Base-by-base conservation (phyloP, 1,140 invertebrate species). In the Orchesella cincta region DNA sequence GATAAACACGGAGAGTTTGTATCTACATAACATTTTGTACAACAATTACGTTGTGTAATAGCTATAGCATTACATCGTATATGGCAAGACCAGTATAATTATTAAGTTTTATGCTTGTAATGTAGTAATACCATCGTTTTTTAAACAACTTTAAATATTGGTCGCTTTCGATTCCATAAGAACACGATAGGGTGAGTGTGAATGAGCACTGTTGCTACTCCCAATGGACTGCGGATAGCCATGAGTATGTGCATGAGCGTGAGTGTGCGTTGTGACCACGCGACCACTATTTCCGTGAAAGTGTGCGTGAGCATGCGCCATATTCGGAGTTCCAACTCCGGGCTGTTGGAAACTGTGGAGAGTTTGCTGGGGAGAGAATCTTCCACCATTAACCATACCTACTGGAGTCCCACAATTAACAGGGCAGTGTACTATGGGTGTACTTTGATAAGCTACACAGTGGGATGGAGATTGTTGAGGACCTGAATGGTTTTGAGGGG, bases 351-450 rank as follows among this genome's bases (percentile, higher is more conserved):
- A 26, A 23, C 34, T 36, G 28, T 81, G 78, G 18, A 39, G 67
- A 14, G 46, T 64, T 31, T 78, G 78, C 52, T 82, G 81, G 1
- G 81, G 81, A 35, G 81, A 82, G 64, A 82, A 82, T 54, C 81
- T 20, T 0, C 64, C 62, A 1, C 36, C 26, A 36, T 46, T 46
- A 26, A 51, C 71, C 36, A 73, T 23, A 28, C 36, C 36, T 8
- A 35, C 12, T 5, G 34, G 71, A 5, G 71, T 51, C 2, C 76
- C 51, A 67, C 81, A 82, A 70, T 82, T 82, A 23, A 82, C 80
- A n/a, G 81, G 81, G 54, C 81, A 82, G 52, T 82, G 81, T 20
- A 82, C 79, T 74, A 82, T 76, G 1, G 79, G 79, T n/a, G 81
- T 82, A 31, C 77, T 76, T 70, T 81, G 81, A 71, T 81, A 81